Evolutionary conservation across 2,888 invertebrate species (phyloP).

Genomic region (Thymelicus acteon): DNA sequence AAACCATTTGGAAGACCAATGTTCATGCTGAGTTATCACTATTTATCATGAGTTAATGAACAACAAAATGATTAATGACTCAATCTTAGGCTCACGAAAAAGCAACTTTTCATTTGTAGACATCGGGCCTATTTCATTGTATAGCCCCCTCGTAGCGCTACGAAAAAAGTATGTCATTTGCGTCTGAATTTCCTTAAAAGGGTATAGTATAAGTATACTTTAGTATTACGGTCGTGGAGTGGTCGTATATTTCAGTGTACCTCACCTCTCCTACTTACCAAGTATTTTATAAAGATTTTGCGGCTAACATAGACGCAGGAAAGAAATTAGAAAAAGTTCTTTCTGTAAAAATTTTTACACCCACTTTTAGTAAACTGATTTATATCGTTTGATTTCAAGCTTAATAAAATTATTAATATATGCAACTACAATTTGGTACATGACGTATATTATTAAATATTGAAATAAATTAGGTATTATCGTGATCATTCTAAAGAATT

Average conservation of each 20-base stretch:
- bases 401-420: too few relatives aligned
- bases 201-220: slow-evolving; percentile 5
- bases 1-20: too few relatives aligned
- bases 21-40: too few relatives aligned
- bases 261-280: background rate
- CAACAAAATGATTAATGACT: background rate
- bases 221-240: background rate
- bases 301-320: background rate
- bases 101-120: background rate
- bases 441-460: too few relatives aligned
- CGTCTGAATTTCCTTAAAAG: slow-evolving; percentile 7
- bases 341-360: too few relatives aligned
- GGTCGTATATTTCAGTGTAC: slow-evolving; percentile 10
- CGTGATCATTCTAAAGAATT: too few relatives aligned
- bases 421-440: too few relatives aligned
- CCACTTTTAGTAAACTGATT: too few relatives aligned
- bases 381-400: too few relatives aligned
- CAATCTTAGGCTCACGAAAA: background rate
- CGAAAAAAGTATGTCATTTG: slow-evolving; percentile 8
- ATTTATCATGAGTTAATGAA: background rate
- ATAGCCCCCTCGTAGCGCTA: slow-evolving; percentile 4
- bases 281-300: background rate
- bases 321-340: too few relatives aligned
- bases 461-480: too few relatives aligned
- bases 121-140: background rate